These are phyloP conservation scores for Acronicta psi DNA, from an alignment of 2,888 invertebrate species.

Conservation along the genomic window DNA sequence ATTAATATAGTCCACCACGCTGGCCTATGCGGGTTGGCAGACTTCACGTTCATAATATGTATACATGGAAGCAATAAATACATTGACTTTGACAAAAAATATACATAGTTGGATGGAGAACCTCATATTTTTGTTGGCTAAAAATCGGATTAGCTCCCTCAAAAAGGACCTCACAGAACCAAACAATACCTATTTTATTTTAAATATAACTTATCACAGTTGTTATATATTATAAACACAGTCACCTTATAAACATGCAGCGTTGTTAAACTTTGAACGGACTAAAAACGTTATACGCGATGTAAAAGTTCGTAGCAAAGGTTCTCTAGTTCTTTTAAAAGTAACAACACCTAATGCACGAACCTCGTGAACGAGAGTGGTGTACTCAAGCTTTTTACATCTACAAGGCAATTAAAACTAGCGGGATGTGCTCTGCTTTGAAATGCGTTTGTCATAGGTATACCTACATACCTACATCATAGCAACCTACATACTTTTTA, in stretches of 20 bases:
- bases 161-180: too few species aligned
- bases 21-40: too few species aligned
- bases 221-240: background rate
- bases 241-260: background rate
- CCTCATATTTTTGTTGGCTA: too few species aligned
- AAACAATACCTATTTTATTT: too few species aligned
- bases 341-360: conserved; percentile 14
- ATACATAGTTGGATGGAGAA: too few species aligned
- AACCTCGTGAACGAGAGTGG: conserved; percentile 1
- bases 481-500: too few species aligned
- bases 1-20: too few species aligned
- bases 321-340: conserved; percentile 13
- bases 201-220: too few species aligned
- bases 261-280: background rate
- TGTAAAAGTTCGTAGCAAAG: background rate
- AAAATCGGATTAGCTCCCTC: too few species aligned
- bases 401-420: conserved; percentile 36
- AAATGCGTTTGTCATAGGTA: conserved; percentile 8
- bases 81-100: too few species aligned
- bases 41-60: too few species aligned
- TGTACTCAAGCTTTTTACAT: conserved; percentile 14
- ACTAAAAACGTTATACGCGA: background rate
- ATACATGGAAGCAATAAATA: too few species aligned
- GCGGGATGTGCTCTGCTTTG: conserved; percentile 10
- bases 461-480: background rate